phyloP scores from a whole-genome alignment of 2,797 vertebrate genomes.

The Dicrostonyx torquatus region DNA sequence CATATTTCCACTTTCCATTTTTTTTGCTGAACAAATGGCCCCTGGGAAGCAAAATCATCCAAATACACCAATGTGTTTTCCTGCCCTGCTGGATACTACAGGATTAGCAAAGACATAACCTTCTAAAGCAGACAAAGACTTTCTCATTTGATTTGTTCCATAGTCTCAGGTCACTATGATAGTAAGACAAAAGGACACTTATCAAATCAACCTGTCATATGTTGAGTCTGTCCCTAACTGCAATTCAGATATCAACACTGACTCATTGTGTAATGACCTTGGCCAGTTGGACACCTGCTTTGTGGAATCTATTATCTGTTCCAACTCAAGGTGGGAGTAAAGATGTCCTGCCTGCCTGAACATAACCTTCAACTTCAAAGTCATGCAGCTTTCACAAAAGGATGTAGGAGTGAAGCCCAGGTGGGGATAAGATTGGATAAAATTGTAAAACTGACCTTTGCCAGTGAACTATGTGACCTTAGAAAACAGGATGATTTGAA shows the following conservation, averaged over 20 bases:
- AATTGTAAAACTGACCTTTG: slow-evolving; percentile 70
- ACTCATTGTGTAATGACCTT: slow-evolving; percentile 79
- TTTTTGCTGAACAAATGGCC: slow-evolving; percentile 42
- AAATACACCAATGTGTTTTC: slow-evolving; percentile 30
- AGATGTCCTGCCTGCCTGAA: slow-evolving; percentile 58
- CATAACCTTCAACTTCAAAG: slow-evolving; percentile 81
- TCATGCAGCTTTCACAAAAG: slow-evolving; percentile 64
- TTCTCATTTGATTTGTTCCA: slow-evolving; percentile 64
- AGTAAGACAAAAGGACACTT: slow-evolving; percentile 68
- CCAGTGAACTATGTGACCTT: slow-evolving; percentile 57
- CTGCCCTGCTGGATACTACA: background rate
- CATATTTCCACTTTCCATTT: slow-evolving; percentile 54
- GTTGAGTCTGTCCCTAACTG: slow-evolving; percentile 66
- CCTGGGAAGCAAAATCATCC: slow-evolving; percentile 59
- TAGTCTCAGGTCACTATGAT: slow-evolving; percentile 64
- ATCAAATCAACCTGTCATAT: slow-evolving; percentile 69
- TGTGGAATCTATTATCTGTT: slow-evolving; percentile 76
- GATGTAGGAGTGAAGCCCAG: slow-evolving; percentile 67
- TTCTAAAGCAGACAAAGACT: slow-evolving; percentile 42
- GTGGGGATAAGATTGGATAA: slow-evolving; percentile 63
- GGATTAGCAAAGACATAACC: slow-evolving; percentile 68
- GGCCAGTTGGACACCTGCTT: slow-evolving; percentile 74
- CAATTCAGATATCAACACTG: slow-evolving; percentile 73
- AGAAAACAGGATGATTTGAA: slow-evolving; percentile 47
- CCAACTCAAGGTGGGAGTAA: slow-evolving; percentile 74